Evolutionary conservation across 2,113 vertebrate species (phyloP).

Genomic region (Neopipo cinnamomea): DNA sequence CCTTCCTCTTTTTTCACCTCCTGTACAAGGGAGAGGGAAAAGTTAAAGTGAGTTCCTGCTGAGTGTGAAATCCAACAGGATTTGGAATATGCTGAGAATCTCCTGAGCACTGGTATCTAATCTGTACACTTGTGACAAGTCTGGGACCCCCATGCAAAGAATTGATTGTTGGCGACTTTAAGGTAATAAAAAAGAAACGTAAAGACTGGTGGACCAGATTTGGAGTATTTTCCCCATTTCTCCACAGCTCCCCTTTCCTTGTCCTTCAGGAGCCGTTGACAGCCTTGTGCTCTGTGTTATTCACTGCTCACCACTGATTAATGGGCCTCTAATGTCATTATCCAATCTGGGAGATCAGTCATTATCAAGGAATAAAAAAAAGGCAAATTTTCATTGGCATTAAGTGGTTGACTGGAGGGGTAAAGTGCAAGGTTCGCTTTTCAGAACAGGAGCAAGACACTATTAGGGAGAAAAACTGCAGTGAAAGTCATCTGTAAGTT

Average conservation of each 20-base stretch:
- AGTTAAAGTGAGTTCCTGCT: background rate
- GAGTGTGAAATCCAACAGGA: background rate
- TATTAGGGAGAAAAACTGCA: background rate
- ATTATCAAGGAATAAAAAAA: background rate
- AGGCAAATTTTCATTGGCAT: background rate
- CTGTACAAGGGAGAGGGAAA: background rate
- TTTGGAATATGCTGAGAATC: background rate
- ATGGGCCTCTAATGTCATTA: slow-evolving; percentile 27
- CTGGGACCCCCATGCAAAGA: background rate
- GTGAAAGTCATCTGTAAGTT: background rate
- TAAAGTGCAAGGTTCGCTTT: background rate
- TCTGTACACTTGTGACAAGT: background rate
- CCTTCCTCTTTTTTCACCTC: background rate
- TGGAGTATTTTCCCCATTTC: background rate
- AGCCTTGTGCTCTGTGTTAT: background rate
- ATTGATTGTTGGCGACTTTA: background rate
- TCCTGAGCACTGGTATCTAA: rapidly evolving
- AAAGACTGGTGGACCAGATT: background rate
- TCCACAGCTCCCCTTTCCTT: background rate
- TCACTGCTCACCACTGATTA: background rate
- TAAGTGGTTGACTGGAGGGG: background rate
- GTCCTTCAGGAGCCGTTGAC: background rate
- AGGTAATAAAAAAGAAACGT: background rate
- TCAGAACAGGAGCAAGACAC: background rate
- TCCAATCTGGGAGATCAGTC: background rate